Percentiles rank a stretch among this genome's conserved stretches.
phyloP scores from a whole-genome alignment of 2,113 vertebrate genomes.

The Oncorhynchus kisutch region DNA sequence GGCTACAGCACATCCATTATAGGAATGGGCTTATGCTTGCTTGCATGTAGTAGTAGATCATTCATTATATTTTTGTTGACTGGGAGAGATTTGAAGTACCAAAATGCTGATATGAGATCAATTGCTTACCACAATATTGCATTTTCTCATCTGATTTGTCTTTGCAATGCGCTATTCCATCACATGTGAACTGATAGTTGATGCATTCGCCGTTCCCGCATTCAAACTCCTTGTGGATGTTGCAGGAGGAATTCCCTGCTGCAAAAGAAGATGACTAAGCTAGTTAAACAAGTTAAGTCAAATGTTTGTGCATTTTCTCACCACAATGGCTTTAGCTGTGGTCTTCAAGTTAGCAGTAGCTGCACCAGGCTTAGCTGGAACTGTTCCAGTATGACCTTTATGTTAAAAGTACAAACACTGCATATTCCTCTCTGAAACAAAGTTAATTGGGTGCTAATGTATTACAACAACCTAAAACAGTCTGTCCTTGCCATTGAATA shows the following conservation, averaged over 20 bases:
- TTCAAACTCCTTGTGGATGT: conserved; percentile 91
- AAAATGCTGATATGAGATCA: background rate
- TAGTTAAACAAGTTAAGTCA: too few species aligned
- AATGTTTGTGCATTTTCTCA: too few species aligned
- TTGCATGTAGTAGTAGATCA: background rate
- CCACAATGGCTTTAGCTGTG: too few species aligned
- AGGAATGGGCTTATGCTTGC: too few species aligned
- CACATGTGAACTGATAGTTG: conserved; percentile 90
- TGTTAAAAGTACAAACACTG: background rate
- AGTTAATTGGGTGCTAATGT: background rate
- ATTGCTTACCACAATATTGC: conserved; percentile 90
- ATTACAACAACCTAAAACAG: background rate
- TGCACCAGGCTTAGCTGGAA: background rate
- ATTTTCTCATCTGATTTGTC: conserved; percentile 98
- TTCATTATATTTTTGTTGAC: background rate
- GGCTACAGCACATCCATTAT: too few species aligned
- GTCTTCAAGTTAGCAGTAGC: too few species aligned
- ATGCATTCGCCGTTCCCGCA: conserved; percentile 96
- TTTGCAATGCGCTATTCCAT: conserved; percentile 91
- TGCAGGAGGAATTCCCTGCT: conserved; percentile 94
- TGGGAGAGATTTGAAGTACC: background rate
- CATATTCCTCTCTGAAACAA: background rate
- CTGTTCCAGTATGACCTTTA: background rate
- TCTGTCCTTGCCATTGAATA: background rate
- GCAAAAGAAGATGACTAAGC: conserved; percentile 34